A percentile compares a stretch with the other conserved stretches of the same genome.
Evolutionary conservation across 2,888 invertebrate species (phyloP).

Genomic region (Prionchulus punctatus): DNA sequence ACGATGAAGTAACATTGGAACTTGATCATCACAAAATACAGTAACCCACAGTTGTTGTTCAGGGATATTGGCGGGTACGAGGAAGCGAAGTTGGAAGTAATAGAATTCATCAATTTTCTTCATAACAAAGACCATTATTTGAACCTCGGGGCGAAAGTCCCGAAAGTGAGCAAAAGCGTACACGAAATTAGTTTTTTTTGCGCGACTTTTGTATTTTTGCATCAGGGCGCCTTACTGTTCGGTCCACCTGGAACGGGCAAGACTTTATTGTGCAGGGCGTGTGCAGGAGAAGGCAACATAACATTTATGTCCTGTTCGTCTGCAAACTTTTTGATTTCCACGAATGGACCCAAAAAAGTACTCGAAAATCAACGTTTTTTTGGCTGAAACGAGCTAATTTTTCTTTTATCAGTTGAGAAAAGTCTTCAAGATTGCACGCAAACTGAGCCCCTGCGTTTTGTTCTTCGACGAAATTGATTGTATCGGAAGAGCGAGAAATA

Average conservation of each 20-base stretch:
- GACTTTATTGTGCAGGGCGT: background rate
- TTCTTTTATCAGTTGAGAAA: slow-evolving; percentile 48
- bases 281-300: background rate
- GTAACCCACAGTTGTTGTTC: too few species aligned
- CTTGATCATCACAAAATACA: too few species aligned
- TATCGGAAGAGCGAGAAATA: slow-evolving; percentile 77
- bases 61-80: too few species aligned
- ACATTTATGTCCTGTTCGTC: background rate
- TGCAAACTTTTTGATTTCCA: background rate
- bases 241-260: background rate
- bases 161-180: too few species aligned
- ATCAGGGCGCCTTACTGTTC: slow-evolving; percentile 13
- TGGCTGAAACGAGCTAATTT: too few species aligned
- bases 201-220: too few species aligned
- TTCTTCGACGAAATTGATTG: slow-evolving; percentile 99
- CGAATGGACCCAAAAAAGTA: background rate
- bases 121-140: too few species aligned
- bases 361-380: background rate
- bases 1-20: too few species aligned
- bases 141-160: too few species aligned
- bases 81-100: too few species aligned
- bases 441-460: slow-evolving; percentile 91
- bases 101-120: too few species aligned
- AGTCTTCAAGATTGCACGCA: slow-evolving; percentile 89
- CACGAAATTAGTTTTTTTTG: too few species aligned